Evolutionary conservation across 2,888 invertebrate genomes (phyloP), one percentile per base, ranked within the genome.

Genomic region (Conchocele bisecta): DNA sequence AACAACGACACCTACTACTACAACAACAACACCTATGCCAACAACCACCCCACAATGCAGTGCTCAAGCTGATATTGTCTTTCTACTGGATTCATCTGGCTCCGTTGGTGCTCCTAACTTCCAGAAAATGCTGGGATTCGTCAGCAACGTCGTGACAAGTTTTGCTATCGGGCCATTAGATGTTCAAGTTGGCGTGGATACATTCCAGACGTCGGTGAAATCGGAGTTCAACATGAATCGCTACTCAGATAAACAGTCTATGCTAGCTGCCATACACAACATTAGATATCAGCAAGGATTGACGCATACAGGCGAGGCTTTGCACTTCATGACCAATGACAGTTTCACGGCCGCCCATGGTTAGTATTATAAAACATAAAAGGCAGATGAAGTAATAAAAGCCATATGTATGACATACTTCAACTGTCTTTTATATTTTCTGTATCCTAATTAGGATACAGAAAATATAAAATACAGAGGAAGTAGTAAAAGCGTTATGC

Each of bases 1-100:
- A n/a, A n/a, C n/a, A n/a, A n/a, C n/a, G n/a, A n/a, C n/a, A n/a
- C n/a, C n/a, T n/a, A n/a, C n/a, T n/a, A n/a, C n/a, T n/a, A n/a
- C n/a, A n/a, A n/a, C n/a, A n/a, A n/a, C n/a, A n/a, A n/a, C n/a
- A n/a, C n/a, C n/a, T n/a, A n/a, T n/a, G n/a, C n/a, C n/a, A n/a
- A n/a, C n/a, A n/a, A n/a, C n/a, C n/a, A n/a, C n/a, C n/a, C n/a
- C 73, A 70, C 82, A 61, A 22, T 86, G 85, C 67, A 81, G 79
- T 1, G 83, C 82, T 11, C 72, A 82, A 65, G 86, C 86, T n/a
- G 86, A 86, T 46, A 83, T 86, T 42, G 82, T 86, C 17, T 86
- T 86, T 74, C 74, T 85, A 13, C 68, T 86, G 61, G 86, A 86
- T 39, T 81, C 85, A 15, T 86, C 86, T 7, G 85, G 85, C 13